Evolutionary conservation across 2,113 vertebrate species (phyloP), one percentile per base, ranked within the genome.

Genomic region (Oreotragus oreotragus): DNA sequence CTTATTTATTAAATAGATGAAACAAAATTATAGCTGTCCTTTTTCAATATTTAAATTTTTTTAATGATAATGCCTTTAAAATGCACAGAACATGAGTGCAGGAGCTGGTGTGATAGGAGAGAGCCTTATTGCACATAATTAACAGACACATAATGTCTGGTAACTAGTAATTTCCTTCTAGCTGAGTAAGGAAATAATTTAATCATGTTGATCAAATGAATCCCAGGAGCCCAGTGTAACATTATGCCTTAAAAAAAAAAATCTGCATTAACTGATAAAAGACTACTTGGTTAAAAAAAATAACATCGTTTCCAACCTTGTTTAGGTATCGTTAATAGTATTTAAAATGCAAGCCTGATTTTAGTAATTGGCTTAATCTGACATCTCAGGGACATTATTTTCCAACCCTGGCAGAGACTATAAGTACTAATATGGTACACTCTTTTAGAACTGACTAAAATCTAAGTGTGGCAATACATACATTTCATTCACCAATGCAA

Each of bases 101-200:
- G 97, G 97, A 98, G 98, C 98, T 98, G 97, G 98, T 99, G 98
- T 98, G 99, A 99, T 99, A 99, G 98, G 98, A 99, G 98, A 98
- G 97, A 99, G 98, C 98, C 99, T 99, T 98, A 99, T 98, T 99
- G 98, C 98, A 99, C 98, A 98, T 99, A 99, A 99, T 99, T 99
- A 99, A 99, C 99, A 99, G 99, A 99, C 98, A 99, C 99, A 99
- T 99, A 99, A 99, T 99, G 98, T 99, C 98, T 99, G 99, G 99
- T 99, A 99, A 99, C 99, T 99, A 99, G 98, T 99, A 99, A 99
- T 99, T 99, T 99, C 99, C 99, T 99, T 99, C 99, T 99, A 99
- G 99, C 99, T 99, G 99, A 99, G 99, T 99, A 99, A 99, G 99
- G 99, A 99, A 99, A 99, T 99, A 99, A 99, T 99, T 99, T 99